These are phyloP conservation scores for Penaeus japonicus DNA, from an alignment of 1,140 invertebrate species.

Conservation along the genomic window DNA sequence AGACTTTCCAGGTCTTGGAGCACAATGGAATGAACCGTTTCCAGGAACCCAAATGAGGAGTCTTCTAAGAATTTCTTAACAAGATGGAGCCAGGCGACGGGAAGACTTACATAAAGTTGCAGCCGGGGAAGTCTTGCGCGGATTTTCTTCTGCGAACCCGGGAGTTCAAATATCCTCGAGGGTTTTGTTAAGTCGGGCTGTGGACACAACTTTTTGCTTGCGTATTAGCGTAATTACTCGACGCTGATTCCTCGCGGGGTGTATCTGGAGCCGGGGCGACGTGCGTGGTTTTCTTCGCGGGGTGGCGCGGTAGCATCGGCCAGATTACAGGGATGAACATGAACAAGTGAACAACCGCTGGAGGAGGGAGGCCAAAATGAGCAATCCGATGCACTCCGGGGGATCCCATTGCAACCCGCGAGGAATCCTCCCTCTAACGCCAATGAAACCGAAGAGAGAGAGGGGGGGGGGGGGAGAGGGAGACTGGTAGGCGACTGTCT, in stretches of 20 bases:
- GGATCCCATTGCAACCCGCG: background rate
- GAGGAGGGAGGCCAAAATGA: too few species aligned
- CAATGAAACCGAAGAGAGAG: background rate
- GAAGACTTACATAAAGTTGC: slow-evolving; percentile 48
- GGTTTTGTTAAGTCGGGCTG: background rate
- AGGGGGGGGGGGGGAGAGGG: background rate
- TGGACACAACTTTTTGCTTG: background rate
- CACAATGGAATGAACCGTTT: slow-evolving; percentile 51
- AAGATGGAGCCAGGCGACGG: slow-evolving; percentile 42
- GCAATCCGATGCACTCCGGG: too few species aligned
- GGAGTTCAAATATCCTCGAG: slow-evolving; percentile 37
- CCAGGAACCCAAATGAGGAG: slow-evolving; percentile 46
- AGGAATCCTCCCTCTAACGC: background rate
- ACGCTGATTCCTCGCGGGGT: background rate
- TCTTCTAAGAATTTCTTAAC: slow-evolving; percentile 53
- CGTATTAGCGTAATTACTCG: background rate
- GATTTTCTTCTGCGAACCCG: slow-evolving; percentile 21
- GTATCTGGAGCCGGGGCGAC: background rate
- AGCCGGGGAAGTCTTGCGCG: slow-evolving; percentile 10
- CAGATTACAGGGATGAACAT: slow-evolving; percentile 11
- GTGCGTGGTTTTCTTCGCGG: slow-evolving; percentile 2
- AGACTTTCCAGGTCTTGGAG: slow-evolving; percentile 49
- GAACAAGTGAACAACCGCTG: background rate
- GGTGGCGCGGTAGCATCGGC: background rate
- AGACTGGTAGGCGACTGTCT: background rate